Base-by-base conservation (phyloP, 2,797 vertebrate species). In the Todus mexicanus region DNA sequence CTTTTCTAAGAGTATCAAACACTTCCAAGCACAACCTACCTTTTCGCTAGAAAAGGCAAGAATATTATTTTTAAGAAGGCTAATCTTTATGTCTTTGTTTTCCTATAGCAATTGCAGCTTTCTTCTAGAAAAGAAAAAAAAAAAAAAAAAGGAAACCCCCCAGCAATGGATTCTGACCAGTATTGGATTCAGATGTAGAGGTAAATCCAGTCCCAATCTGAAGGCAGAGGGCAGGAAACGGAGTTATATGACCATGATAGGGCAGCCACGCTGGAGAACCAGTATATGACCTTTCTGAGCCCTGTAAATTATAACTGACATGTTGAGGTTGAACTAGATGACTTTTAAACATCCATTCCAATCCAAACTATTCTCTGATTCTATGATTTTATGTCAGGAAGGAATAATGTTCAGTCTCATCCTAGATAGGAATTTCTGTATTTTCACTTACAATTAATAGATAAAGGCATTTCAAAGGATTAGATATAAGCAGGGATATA, bases 181-280 rank as follows among this genome's bases (percentile, higher is more conserved):
- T 47, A 33, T 26, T 38, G 12, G 22, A 47, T 71, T 77, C 38
- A 72, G 25, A 61, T 45, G 11, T 21, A 83, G 48, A 38, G 23
- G 47, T 12, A 70, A 78, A 42, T 10, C 57, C 12, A n/a, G 23
- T 22, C 11, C 9, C 9, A 5, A 17, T 57, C 12, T 66, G 13
- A 79, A 87, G 16, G 6, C 4, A 64, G 9, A 45, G 42, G 26
- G 15, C 50, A 80, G 53, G 12, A 66, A 74, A 65, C 48, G 5
- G 63, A 79, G 9, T 25, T 53, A 19, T 4, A 1, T 66, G 66
- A 21, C 27, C 4, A 3, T 27, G 33, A 57, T 4, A 74, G 25
- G 18, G 15, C 17, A 38, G 22, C 9, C 40, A 25, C 0, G 0
- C 18, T 38, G 19, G 7, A 60, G 15, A 54, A 33, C 7, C 3